These are phyloP conservation scores for Penaeus monodon DNA, from an alignment of 2,888 invertebrate genomes.

Conservation along the genomic window DNA sequence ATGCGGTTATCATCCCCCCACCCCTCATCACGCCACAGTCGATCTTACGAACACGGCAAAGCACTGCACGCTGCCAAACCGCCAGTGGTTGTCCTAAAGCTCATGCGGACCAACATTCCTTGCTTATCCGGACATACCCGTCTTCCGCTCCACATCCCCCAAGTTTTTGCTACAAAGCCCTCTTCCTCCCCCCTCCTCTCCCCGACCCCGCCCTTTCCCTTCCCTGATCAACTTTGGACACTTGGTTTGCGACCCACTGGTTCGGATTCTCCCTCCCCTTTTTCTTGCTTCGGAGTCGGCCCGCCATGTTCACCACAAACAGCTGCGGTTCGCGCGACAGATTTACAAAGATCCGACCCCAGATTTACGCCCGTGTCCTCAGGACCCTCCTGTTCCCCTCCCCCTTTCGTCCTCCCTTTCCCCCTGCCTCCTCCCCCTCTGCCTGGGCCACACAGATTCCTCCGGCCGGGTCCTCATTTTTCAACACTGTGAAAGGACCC, in stretches of 20 bases:
- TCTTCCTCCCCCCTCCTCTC: background rate
- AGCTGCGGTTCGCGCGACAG: slow-evolving; percentile 4
- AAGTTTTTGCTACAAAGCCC: no score
- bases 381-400: background rate
- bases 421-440: background rate
- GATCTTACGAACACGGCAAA: no score
- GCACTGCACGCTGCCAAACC: no score
- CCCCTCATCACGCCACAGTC: no score
- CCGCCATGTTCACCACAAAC: background rate
- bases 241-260: background rate
- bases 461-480: no score
- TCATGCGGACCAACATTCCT: no score
- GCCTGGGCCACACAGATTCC: background rate
- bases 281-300: background rate
- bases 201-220: background rate
- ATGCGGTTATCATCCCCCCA: no score
- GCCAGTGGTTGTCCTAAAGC: no score
- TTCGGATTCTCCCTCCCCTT: background rate
- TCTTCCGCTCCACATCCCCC: no score
- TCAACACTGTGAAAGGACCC: no score
- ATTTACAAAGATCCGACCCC: slow-evolving; percentile 15
- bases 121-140: no score
- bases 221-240: no score
- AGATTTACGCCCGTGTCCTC: background rate
- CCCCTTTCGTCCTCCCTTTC: background rate